phyloP scores from a whole-genome alignment of 2,797 vertebrate species.

The Gymnothorax javanicus region DNA sequence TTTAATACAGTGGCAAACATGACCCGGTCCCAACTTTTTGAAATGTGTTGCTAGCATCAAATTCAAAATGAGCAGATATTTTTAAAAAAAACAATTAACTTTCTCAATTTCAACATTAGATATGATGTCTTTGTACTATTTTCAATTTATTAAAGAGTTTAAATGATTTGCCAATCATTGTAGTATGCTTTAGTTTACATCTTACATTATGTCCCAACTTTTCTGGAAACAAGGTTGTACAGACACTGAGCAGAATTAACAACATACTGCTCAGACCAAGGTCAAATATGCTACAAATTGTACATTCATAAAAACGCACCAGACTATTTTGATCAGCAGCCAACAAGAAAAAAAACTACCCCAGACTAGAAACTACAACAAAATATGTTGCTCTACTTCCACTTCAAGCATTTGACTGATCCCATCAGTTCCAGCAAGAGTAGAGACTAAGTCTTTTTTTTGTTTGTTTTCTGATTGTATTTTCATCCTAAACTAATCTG shows the following conservation, averaged over 20 bases:
- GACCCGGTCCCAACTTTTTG: too few relatives aligned
- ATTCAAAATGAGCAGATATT: too few relatives aligned
- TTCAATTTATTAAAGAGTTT: too few relatives aligned
- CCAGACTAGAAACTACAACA: not conserved
- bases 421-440: not conserved
- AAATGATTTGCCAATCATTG: too few relatives aligned
- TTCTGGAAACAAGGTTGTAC: not conserved
- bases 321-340: not conserved
- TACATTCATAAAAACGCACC: not conserved
- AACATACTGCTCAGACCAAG: not conserved
- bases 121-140: too few relatives aligned
- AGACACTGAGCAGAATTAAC: not conserved
- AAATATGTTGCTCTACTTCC: not conserved
- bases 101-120: too few relatives aligned
- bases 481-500: slow-evolving; percentile 50
- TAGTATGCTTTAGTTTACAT: too few relatives aligned
- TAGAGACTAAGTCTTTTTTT: not conserved
- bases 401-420: not conserved
- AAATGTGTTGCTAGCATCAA: too few relatives aligned
- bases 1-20: too few relatives aligned
- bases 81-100: too few relatives aligned
- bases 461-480: not conserved
- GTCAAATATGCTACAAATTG: not conserved
- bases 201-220: too few relatives aligned
- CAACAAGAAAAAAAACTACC: not conserved